Evolutionary conservation across 2,113 vertebrate species (phyloP), one percentile per base, ranked within the genome.

Genomic region (Helogale parvula): DNA sequence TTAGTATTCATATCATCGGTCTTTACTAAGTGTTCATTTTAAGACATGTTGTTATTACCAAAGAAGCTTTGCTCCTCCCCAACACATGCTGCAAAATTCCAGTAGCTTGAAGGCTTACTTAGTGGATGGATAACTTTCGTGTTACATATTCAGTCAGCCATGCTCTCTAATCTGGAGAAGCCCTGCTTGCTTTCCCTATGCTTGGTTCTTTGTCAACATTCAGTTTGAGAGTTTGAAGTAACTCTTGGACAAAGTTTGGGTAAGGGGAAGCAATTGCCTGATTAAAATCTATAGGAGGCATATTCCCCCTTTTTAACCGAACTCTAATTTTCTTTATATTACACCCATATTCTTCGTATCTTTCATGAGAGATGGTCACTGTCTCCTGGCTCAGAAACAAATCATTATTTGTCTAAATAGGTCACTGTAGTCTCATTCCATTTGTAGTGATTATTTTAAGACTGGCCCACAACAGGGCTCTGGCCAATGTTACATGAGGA

Each of bases 261-360:
- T 69, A 16, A 3, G 10, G 25, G 6, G 11, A 60, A 65, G 14
- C 0, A 0, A 79, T 16, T 63, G 15, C 2, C 29, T 50, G 35
- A 25, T 15, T 69, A 25, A 86, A 69, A 60, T 83, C 15, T 74
- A 31, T 45, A 88, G 3, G 80, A 68, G n/a, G 29, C 15, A 74
- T 12, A 83, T 23, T 66, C 12, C n/a, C 81, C 31, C 12, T 71
- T 79, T 15, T 4, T 47, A 47, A 31, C 4, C 7, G 33, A 83
- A 76, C 38, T 65, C 47, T 25, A 10, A 25, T 60, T 83, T 84
- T 68, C 2, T 71, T 9, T 93, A 87, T 5, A 7, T 57, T 93
- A 10, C 2, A 63, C 1, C 4, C 9, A 80, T 3, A 69, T 50
- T 3, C 10, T 91, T 94, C 23, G 4, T 47, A 29, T 79, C 9